Evolutionary conservation across 2,113 vertebrate species (phyloP), one percentile per base, ranked within the genome.

Genomic region (Uria aalge): DNA sequence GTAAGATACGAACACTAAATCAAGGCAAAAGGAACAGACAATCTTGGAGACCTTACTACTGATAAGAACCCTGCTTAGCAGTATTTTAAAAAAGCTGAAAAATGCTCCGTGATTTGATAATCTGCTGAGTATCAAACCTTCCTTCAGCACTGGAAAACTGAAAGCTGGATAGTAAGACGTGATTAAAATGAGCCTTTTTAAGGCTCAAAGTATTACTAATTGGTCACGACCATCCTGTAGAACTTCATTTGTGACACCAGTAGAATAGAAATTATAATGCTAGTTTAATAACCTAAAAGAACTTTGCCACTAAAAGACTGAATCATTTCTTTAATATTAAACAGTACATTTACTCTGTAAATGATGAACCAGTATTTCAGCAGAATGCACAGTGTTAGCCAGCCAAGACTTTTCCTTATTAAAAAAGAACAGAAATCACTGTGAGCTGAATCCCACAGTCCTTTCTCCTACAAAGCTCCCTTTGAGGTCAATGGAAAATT

Each of bases 271-370:
- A 92, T 94, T 85, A 91, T 76, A 89, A 90, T 85, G 74, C 62
- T 71, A 85, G 73, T 83, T 95, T 93, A 96, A 96, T 93, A 96
- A 94, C 78, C 81, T 85, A 67, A 88, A 96, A 91, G 96, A 96
- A 92, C 94, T 92, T 92, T 76, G 55, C 81, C 84, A 76, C 71
- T 90, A 82, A 90, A 90, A 92, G 71, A 85, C 73, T 82, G 91
- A 96, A 92, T 90, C 62, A 94, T 90, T 95, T 85, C 92, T 95
- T 96, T 90, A 96, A 87, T 96, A 95, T 96, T 92, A 95, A 96
- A 88, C 94, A 96, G 95, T 93, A 95, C 95, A 95, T 97, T 97
- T 96, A 94, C 71, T 85, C 87, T 88, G 84, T 81, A 96, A 96
- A 71, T 83, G 94, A 97, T 95, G 93, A 88, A 82, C 80, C 74